Base-by-base conservation (phyloP, 2,888 invertebrate genomes). In the Crematogaster levior region DNA sequence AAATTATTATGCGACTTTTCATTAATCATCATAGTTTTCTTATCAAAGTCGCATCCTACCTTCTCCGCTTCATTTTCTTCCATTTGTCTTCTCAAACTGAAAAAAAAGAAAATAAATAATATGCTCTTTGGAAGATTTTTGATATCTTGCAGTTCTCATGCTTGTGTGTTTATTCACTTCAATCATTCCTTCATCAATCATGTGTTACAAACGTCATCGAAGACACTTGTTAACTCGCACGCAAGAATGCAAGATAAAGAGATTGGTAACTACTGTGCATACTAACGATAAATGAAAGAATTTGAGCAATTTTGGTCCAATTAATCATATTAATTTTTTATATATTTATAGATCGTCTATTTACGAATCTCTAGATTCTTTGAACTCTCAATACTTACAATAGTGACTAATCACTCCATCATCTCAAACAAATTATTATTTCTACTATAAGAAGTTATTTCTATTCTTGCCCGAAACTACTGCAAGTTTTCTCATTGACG, bases 51-150 rank as follows among this genome's bases (percentile, higher is more conserved):
- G 40, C 24, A 48, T 66, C 9, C 34, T 10, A 58, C 82, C 86
- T 88, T 88, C 86, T 88, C 87, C 88, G 88, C 60, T 88, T 85
- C 63, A 83, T 27, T 40, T 66, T 81, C 58, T 81, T 56, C 21
- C 60, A 68, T 40, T 51, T 21, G 21, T 58, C 30, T 83, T 73
- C 18, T 66, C 68, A 66, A 77, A 65, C 40, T 58, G 40, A 46
- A 30, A 66, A 77, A 12, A 46, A 77, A 66, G 46, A 21, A 79
- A 40, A 34, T 5, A 63, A 58, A 60, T 12, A 43, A 61, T 27
- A 53, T 43, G 77, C 80, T 86, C 53, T 53, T 72, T 58, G 70
- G 30, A 40, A 70, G 34, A 80, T 68, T 37, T 75, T 75, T 1
- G 10, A 27, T 66, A 30, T 66, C 58, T 63, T 72, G 53, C 51